Evolutionary conservation across 2,113 vertebrate genomes (phyloP).

Genomic region (Lophius piscatorius): DNA sequence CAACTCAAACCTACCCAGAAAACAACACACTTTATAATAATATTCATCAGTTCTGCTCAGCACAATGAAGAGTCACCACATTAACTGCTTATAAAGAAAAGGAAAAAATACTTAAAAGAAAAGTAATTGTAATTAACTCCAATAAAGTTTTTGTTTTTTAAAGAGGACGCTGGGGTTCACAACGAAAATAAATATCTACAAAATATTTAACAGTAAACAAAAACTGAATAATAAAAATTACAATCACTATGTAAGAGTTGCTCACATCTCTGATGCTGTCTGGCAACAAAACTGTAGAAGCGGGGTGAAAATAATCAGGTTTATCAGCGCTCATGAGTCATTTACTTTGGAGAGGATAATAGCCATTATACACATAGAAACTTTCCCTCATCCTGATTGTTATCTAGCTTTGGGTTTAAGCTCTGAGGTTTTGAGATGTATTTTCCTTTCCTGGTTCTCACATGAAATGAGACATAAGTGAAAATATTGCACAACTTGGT

Average conservation of each 20-base stretch:
- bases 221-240: not conserved
- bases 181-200: not conserved
- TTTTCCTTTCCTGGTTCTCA: too few species aligned
- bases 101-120: too few species aligned
- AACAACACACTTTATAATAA: not conserved
- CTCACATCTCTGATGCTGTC: too few species aligned
- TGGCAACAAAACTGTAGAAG: too few species aligned
- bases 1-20: not conserved
- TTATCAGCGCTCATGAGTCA: too few species aligned
- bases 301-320: too few species aligned
- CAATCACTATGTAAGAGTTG: not conserved
- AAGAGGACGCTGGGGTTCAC: too few species aligned
- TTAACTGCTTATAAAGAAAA: not conserved
- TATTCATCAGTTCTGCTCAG: not conserved
- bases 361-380: not conserved
- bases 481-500: too few species aligned
- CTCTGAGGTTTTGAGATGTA: not conserved
- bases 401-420: not conserved
- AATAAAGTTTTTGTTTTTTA: too few species aligned
- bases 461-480: too few species aligned
- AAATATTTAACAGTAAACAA: not conserved
- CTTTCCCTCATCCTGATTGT: not conserved
- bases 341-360: too few species aligned
- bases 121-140: too few species aligned
- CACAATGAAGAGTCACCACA: not conserved